Conservation (phyloP, 2,113 vertebrate genomes). For the Sakesphorus luctuosus region DNA sequence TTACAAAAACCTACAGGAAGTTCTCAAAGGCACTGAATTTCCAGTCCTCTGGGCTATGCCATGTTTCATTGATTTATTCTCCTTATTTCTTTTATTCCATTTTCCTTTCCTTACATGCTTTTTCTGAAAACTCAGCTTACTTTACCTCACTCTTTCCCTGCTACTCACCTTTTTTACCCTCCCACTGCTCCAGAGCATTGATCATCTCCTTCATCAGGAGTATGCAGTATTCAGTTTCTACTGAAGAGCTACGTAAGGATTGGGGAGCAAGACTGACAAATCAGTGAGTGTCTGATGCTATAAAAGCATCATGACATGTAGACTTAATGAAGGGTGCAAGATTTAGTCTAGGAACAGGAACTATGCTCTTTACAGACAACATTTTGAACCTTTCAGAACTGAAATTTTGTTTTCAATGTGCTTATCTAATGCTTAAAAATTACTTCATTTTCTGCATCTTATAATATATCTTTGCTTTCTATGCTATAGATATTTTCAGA, state of each 20-base stretch:
- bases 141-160: not conserved
- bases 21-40: not conserved
- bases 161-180: not conserved
- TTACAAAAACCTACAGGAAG: not conserved
- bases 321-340: not conserved
- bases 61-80: not conserved
- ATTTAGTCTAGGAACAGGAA: not conserved
- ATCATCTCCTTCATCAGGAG: not conserved
- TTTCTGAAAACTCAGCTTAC: not conserved
- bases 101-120: not conserved
- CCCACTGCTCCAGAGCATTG: not conserved
- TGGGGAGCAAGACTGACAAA: not conserved
- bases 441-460: not conserved
- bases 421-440: not conserved
- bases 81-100: not conserved
- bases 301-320: not conserved
- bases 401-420: not conserved
- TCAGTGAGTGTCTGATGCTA: not conserved
- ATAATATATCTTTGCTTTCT: not conserved
- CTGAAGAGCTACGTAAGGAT: not conserved
- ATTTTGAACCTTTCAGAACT: not conserved
- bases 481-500: not conserved
- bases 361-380: not conserved
- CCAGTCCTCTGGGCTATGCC: not conserved
- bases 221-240: not conserved